phyloP scores from a whole-genome alignment of 2,113 vertebrate species.

The Tragelaphus buxtoni region DNA sequence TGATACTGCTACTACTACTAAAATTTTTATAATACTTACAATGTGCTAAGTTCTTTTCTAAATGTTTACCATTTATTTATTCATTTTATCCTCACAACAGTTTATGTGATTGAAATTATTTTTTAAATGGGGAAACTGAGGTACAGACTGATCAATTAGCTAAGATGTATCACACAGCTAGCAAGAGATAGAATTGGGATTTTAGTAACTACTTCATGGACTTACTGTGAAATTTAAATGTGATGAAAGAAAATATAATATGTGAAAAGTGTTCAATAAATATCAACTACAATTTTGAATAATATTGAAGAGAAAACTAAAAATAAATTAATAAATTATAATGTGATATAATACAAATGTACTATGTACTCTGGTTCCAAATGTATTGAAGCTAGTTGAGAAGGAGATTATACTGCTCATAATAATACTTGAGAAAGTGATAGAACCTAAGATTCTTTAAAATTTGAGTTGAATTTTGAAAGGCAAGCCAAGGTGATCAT shows the following conservation, averaged over 20 bases:
- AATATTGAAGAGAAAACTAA: neutral
- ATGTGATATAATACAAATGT: neutral
- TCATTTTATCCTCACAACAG: neutral
- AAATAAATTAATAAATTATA: neutral
- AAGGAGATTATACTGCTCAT: neutral
- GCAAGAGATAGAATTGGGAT: neutral
- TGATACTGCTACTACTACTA: neutral
- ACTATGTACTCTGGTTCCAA: neutral
- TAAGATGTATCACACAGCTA: neutral
- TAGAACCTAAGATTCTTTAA: neutral
- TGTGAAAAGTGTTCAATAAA: neutral
- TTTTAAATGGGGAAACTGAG: neutral
- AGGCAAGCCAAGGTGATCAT: neutral
- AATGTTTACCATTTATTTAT: neutral
- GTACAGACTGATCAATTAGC: neutral
- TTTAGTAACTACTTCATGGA: neutral
- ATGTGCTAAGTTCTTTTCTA: neutral
- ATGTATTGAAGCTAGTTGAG: neutral
- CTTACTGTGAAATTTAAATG: neutral
- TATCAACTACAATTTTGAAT: neutral
- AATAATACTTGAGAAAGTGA: neutral
- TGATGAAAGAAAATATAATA: neutral
- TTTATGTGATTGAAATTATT: neutral
- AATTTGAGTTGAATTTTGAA: neutral
- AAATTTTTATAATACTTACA: neutral